Percentiles rank a stretch among this genome's conserved stretches.
phyloP scores from a whole-genome alignment of 2,113 vertebrate species.

The Myrmecobius fasciatus region DNA sequence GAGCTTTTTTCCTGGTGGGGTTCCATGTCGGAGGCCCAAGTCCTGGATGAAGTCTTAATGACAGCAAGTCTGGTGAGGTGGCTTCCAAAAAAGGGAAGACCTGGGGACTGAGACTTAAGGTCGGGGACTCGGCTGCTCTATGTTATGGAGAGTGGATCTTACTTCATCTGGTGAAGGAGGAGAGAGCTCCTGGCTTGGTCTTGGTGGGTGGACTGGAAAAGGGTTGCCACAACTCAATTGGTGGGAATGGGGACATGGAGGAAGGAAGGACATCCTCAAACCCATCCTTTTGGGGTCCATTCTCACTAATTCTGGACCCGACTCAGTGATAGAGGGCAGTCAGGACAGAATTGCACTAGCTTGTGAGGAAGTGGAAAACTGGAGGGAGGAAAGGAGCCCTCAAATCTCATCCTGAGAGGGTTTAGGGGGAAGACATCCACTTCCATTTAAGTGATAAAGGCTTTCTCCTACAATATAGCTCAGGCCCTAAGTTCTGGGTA shows the following conservation, averaged over 20 bases:
- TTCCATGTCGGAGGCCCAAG: background rate
- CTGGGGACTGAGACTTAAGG: background rate
- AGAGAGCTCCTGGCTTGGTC: background rate
- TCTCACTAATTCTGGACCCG: background rate
- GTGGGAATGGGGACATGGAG: background rate
- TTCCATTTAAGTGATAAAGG: background rate
- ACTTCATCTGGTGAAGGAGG: background rate
- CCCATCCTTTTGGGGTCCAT: background rate
- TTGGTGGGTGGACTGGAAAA: background rate
- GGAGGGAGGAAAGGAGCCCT: background rate
- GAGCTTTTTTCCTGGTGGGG: background rate
- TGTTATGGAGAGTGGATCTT: background rate
- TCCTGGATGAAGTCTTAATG: background rate
- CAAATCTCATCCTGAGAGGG: background rate
- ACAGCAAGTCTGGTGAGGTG: background rate
- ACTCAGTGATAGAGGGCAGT: background rate
- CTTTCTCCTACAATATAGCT: background rate
- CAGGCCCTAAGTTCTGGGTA: background rate
- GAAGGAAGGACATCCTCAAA: background rate
- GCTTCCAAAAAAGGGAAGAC: background rate
- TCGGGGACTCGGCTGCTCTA: background rate
- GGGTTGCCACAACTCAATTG: background rate
- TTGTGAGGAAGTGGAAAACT: background rate
- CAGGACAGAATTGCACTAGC: background rate
- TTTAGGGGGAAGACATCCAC: background rate